Percentiles rank a stretch among this genome's conserved stretches.
Conservation (phyloP, 1,140 invertebrate species). For the Drosophila biarmipes region DNA sequence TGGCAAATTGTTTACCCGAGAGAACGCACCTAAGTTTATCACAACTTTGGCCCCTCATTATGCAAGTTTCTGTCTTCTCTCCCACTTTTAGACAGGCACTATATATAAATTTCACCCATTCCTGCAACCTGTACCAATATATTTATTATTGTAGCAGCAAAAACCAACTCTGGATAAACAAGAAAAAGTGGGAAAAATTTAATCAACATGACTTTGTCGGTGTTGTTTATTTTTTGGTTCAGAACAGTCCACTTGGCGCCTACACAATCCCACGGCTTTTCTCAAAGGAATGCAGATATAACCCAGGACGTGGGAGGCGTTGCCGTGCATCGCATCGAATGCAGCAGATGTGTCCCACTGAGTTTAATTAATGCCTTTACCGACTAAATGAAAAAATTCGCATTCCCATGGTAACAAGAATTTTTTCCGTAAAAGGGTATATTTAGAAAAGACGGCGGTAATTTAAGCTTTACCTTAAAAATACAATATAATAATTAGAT, state of each 20-base stretch:
- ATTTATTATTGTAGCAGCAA: conserved; percentile 29
- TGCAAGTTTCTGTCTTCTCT: conserved; percentile 23
- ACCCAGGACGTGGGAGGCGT: conserved; percentile 16
- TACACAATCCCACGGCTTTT: conserved; percentile 1
- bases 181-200: conserved; percentile 31
- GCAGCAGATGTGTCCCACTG: conserved; percentile 7
- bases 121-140: conserved; percentile 10
- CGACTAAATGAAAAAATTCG: background rate
- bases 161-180: background rate
- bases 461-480: too few species aligned
- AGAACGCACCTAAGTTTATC: conserved; percentile 52
- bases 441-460: background rate
- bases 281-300: conserved; percentile 6
- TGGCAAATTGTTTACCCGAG: conserved; percentile 43
- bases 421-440: background rate
- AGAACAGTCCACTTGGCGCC: conserved; percentile 2
- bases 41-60: conserved; percentile 38
- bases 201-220: conserved; percentile 60
- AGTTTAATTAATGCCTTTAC: conserved; percentile 19
- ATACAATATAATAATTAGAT: too few species aligned
- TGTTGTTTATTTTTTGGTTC: background rate
- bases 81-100: conserved; percentile 1
- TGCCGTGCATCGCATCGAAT: conserved; percentile 3
- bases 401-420: background rate
- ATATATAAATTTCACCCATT: conserved; percentile 33